Evolutionary conservation across 2,797 vertebrate genomes (phyloP), one percentile per base, ranked within the genome.

Genomic region (Vultur gryphus): DNA sequence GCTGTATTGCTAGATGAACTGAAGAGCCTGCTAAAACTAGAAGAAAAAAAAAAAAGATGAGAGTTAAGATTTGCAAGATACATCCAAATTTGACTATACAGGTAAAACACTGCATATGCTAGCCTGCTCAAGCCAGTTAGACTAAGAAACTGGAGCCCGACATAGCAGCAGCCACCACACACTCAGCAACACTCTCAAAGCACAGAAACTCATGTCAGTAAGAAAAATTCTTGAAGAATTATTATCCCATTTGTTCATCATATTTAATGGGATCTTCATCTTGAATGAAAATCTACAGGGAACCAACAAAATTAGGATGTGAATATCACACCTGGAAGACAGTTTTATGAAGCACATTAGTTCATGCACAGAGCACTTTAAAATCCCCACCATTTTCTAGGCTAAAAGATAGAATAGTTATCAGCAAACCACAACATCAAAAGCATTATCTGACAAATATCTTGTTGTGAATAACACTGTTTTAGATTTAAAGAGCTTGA

Each of bases 21-120:
- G 97, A 99, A 99, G 96, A 99, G 98, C 95, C 99, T 99, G 98
- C 99, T 99, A 97, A 99, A 99, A 98, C 99, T 99, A 97, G 94
- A 98, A 96, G 95, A 69, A 48, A 64, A 97, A 58, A 70, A 65
- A 98, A 59, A 97, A n/a, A 70, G 20, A 59, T 7, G 13, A 72
- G 24, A 65, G 26, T 85, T 64, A 80, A 88, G 67, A 78, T 62
- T 57, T 88, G 31, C 58, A 78, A 92, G 49, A 75, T 25, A 64
- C 7, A 89, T 61, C 41, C 69, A 85, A 51, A 80, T 59, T 67
- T 78, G 46, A 87, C 76, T 57, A n/a, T 21, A 33, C 49, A 89
- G 87, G 75, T 59, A 87, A 81, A 82, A 62, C 82, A 96, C 57
- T 54, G 41, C 57, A 89, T 66, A 92, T 44, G 89, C 43, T 57